Evolutionary conservation across 1,140 invertebrate genomes (phyloP).

Genomic region (Coptotermes formosanus): DNA sequence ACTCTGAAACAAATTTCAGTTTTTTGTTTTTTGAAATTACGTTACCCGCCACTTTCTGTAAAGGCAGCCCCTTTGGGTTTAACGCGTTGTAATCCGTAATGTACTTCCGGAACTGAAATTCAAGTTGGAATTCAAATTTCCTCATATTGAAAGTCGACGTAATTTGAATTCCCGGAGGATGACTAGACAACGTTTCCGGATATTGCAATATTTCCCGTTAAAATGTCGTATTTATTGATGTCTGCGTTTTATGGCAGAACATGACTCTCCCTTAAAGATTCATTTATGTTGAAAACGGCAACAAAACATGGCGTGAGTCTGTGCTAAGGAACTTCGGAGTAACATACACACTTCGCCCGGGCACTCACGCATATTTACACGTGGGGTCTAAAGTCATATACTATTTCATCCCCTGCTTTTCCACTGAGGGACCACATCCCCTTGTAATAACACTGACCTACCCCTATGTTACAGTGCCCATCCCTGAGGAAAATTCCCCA

Average conservation of each 20-base stretch:
- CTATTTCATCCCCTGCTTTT: background rate
- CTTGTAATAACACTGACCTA: background rate
- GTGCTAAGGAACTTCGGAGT: background rate
- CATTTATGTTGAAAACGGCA: background rate
- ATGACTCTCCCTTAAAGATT: background rate
- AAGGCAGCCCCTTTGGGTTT: too few species aligned
- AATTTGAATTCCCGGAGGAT: background rate
- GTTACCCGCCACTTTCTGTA: too few species aligned
- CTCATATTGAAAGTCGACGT: background rate
- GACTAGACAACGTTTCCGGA: background rate
- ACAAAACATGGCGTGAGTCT: background rate
- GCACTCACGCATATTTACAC: background rate
- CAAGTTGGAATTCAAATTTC: too few species aligned
- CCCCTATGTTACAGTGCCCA: background rate
- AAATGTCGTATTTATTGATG: background rate
- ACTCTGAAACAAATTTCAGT: too few species aligned
- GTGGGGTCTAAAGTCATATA: slow-evolving; percentile 4
- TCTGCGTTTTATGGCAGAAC: background rate
- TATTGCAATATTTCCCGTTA: background rate
- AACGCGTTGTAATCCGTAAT: too few species aligned
- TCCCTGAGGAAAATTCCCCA: background rate
- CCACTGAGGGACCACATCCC: background rate
- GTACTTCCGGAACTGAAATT: too few species aligned
- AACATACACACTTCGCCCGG: background rate
- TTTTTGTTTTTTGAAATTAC: too few species aligned